phyloP scores from a whole-genome alignment of 2,888 invertebrate species.

The Hirtodrosophila histrioides region DNA sequence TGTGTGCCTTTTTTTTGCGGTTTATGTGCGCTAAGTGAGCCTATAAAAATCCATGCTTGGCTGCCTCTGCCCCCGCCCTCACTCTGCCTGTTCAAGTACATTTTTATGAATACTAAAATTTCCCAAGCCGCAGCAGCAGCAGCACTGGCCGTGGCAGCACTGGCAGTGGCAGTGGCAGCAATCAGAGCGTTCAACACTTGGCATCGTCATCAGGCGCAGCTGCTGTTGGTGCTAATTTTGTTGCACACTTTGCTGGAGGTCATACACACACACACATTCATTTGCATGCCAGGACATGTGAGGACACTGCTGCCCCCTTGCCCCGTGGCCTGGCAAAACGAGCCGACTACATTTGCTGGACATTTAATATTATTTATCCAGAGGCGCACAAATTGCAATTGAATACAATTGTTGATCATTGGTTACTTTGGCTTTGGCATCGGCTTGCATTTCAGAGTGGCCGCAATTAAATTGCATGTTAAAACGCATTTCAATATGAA shows the following conservation, averaged over 20 bases:
- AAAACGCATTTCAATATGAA: conserved; percentile 49
- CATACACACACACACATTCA: conserved; percentile 10
- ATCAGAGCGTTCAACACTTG: conserved; percentile 75
- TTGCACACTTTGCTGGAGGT: conserved; percentile 36
- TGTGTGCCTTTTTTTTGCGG: conserved; percentile 44
- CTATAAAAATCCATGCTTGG: conserved; percentile 75
- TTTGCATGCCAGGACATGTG: conserved; percentile 31
- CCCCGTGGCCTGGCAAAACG: conserved; percentile 33
- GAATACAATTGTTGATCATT: conserved; percentile 37
- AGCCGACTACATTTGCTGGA: conserved; percentile 4
- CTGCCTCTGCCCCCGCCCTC: conserved; percentile 40
- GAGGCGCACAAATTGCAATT: conserved; percentile 32
- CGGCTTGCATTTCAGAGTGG: conserved; percentile 22
- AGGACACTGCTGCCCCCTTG: background rate
- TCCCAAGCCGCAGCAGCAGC: conserved; percentile 17
- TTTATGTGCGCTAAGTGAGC: conserved; percentile 78
- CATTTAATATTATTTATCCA: conserved; percentile 30
- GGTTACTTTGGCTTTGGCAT: conserved; percentile 10
- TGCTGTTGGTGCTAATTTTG: conserved; percentile 64
- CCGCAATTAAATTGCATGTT: conserved; percentile 66
- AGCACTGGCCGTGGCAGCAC: conserved; percentile 41
- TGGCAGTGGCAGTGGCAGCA: conserved; percentile 41
- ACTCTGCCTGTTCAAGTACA: conserved; percentile 62
- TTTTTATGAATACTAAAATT: conserved; percentile 75
- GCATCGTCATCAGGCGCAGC: conserved; percentile 46